Base-by-base conservation (phyloP, 2,113 vertebrate genomes). In the Motacilla tschutschensis region DNA sequence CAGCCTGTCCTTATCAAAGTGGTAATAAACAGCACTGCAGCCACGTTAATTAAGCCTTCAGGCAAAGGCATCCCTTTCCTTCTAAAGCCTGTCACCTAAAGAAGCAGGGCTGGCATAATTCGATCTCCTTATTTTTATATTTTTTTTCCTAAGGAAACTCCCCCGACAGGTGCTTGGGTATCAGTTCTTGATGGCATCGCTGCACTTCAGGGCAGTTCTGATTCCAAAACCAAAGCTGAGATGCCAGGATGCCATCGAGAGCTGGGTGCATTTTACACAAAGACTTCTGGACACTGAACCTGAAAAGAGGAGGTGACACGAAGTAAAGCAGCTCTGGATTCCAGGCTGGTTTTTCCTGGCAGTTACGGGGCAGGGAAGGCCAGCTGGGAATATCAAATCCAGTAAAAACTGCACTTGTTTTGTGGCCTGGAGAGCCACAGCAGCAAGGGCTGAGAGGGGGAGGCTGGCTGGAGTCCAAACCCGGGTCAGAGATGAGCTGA, bases 181-280 rank as follows among this genome's bases (percentile, higher is more conserved):
- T 70, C 70, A 38, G 51, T 7, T 50, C 58, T 72, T 1, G 0
- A 3, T 24, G 77, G 5, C 48, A 19, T 35, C 14, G 13, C 16
- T 54, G 57, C 36, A 57, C 22, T 15, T 28, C 17, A 10, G 31
- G 47, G 14, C 5, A 21, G 2, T 38, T 64, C 44, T 35, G 4
- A 47, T 8, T 24, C 6, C 9, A 10, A 21, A 57, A 4, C 21
- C 14, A 14, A 15, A 50, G 5, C 31, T 3, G 35, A 73, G 36
- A 3, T 11, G 43, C 15, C 5, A 5, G 0, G 2, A 11, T 28
- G 28, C 29, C 67, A 9, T 9, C 6, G 0, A 29, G 20, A 35
- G 3, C 43, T 12, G 51, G 55, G 28, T 28, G 43, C 36, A 14
- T 59, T 85, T 59, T 18, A 5, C 38, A 12, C 1, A 6, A 64